Evolutionary conservation across 2,888 invertebrate genomes (phyloP), one percentile per base, ranked within the genome.

Genomic region (Sepioteuthis lessoniana): DNA sequence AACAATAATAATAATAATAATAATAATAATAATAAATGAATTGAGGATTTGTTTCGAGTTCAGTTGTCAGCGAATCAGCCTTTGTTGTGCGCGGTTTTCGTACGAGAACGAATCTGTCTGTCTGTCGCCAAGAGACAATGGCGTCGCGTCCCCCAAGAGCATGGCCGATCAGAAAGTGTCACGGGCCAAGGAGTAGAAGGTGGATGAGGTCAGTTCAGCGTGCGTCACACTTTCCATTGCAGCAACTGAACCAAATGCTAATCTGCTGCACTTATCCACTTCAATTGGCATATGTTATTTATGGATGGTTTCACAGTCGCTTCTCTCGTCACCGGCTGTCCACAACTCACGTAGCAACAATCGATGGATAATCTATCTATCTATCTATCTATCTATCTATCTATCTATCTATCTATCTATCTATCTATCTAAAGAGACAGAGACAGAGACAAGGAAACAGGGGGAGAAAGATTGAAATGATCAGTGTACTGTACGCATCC

Each of bases 141-240:
- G 76, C 19, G 76, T 5, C n/a, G 76, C 35, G 35, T 76, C 35
- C 76, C 76, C n/a, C 76, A 16, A 76, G 76, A 35, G 76, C 13
- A 16, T 76, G 76, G n/a, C 76, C n/a, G 76, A 76, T 76, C 76
- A 35, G 76, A 76, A 76, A 76, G n/a, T 76, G 76, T 76, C 76
- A 76, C 35, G 76, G n/a, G 76, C 76, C n/a, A 76, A 35, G 35
- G 76, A 76, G 35, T 76, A 76, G 76, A 76, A 16, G 76, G 76
- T 76, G 76, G 76, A 13, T 35, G 76, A 35, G 76, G 76, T 76
- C 76, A 76, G 76, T 76, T 76, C 8, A 76, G 16, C 76, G n/a
- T 76, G 76, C 76, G 76, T 76, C 76, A 76, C 76, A 76, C 76
- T 76, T 76, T 76, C 76, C 76, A 76, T 76, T 35, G 76, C n/a